Evolutionary conservation across 2,888 invertebrate genomes (phyloP), one percentile per base, ranked within the genome.

Genomic region (Lumbricus terrestris): DNA sequence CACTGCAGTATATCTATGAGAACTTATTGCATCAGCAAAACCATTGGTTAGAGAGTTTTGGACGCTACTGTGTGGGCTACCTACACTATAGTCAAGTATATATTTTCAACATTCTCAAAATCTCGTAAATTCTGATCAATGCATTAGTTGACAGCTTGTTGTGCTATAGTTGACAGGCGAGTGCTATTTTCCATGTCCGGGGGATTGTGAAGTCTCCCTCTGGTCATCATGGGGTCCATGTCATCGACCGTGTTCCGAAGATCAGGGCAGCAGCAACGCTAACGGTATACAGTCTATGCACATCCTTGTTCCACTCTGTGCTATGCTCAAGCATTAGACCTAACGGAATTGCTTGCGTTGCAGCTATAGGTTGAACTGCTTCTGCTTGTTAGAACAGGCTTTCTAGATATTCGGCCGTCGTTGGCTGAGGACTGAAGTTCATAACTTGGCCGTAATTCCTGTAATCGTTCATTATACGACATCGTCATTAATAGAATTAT

Each of bases 161-260:
- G 33, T 38, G n/a, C n/a, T 54, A 6, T 33, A 89, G 89, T 37
- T 89, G 89, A 37, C 34, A 0, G 23, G 23, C n/a, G 89, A 89
- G 16, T 89, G 89, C 89, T 69, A 69, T 23, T 35, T 69, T 42
- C 89, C 89, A 5, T 89, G 89, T 54, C 69, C 42, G 1, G 89
- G 82, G 0, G 89, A 89, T 82, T 89, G 89, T 54, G 34, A 35
- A 37, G 33, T 89, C n/a, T 54, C 47, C 0, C 35, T 23, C 29
- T 89, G 89, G 89, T 54, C 89, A 34, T n/a, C 42, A 5, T 89
- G 89, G 89, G 37, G 89, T 34, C n/a, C 89, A 5, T 89, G 89
- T 89, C 89, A 89, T 37, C 42, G 89, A 54, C 89, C 89, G 33
- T 89, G 89, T 37, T 2, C 1, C 85, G 18, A 88, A 23, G 37